Base-by-base conservation (phyloP, 2,113 vertebrate species). In the Ramphastos sulfuratus region DNA sequence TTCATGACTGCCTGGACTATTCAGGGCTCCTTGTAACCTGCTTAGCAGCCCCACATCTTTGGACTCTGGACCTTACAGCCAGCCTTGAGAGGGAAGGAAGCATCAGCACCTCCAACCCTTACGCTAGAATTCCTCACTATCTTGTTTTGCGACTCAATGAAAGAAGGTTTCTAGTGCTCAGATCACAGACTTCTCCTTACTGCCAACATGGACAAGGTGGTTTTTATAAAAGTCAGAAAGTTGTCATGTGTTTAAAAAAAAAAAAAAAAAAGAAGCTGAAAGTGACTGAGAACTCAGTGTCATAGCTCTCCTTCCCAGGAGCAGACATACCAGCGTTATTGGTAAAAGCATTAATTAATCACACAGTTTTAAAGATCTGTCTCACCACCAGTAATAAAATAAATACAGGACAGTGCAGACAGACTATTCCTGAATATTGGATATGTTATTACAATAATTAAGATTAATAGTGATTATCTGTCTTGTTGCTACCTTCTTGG, bases 401-500 rank as follows among this genome's bases (percentile, higher is more conserved):
- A 94, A 95, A 87, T 85, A 95, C 50, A 14, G 74, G 92, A 97
- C 31, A 95, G 81, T 70, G 46, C 66, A 94, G 88, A 70, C 93
- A 96, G 82, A 89, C 89, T 90, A 63, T 83, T 97, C 82, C 81
- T 96, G 93, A 96, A 97, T 96, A 96, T 90, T 87, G 93, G 70
- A 93, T 90, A 77, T 76, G 93, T 96, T 96, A 95, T 96, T 95
- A 95, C 48, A 96, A 94, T 96, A 97, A 97, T 98, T 97, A 97
- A 97, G 94, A 97, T 94, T 91, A 97, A 96, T 96, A 96, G 95
- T 82, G 96, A 97, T 96, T 97, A 93, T 78, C 96, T 96, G 96
- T 96, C 92, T 87, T 93, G 93, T 89, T 94, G 65, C 91, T 86
- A 93, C 93, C 89, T 97, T 96, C 89, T 89, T 87, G 87, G 79